A percentile compares a stretch with the other conserved stretches of the same genome.
Evolutionary conservation across 2,113 vertebrate genomes (phyloP).

Genomic region (Jacana jacana): DNA sequence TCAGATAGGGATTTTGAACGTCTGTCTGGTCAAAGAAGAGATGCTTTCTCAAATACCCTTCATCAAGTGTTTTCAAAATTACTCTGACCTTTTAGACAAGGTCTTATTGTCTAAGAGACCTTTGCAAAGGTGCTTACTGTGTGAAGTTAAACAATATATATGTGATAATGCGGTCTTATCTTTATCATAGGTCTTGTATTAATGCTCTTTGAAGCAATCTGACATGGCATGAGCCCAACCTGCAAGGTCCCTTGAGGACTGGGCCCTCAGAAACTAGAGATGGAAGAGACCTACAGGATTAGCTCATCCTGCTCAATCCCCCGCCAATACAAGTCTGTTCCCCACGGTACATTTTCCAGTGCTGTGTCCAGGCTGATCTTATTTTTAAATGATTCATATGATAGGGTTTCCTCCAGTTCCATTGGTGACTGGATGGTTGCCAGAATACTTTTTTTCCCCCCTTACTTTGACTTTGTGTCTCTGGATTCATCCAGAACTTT

Average conservation of each 20-base stretch:
- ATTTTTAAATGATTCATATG: constrained; percentile 64
- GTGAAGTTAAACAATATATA: background rate
- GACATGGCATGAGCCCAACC: background rate
- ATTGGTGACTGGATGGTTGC: constrained; percentile 44
- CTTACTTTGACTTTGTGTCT: constrained; percentile 28
- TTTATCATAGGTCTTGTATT: background rate
- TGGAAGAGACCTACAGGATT: constrained; percentile 62
- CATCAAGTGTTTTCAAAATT: background rate
- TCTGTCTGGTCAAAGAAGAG: background rate
- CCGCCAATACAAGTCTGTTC: constrained; percentile 56
- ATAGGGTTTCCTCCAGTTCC: constrained; percentile 64
- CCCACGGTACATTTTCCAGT: constrained; percentile 69
- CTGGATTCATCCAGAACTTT: constrained; percentile 34
- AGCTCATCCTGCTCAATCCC: constrained; percentile 61
- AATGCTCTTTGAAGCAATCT: background rate
- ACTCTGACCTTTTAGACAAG: background rate
- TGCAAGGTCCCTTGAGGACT: constrained; percentile 21
- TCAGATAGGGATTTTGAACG: background rate
- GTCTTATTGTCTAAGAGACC: background rate
- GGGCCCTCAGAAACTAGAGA: constrained; percentile 49
- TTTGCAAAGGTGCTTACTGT: background rate
- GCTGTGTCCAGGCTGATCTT: constrained; percentile 60
- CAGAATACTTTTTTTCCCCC: background rate
- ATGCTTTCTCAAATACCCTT: background rate
- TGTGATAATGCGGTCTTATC: background rate